Base-by-base conservation (phyloP, 2,888 invertebrate genomes). In the Acanthosepion lycidas region DNA sequence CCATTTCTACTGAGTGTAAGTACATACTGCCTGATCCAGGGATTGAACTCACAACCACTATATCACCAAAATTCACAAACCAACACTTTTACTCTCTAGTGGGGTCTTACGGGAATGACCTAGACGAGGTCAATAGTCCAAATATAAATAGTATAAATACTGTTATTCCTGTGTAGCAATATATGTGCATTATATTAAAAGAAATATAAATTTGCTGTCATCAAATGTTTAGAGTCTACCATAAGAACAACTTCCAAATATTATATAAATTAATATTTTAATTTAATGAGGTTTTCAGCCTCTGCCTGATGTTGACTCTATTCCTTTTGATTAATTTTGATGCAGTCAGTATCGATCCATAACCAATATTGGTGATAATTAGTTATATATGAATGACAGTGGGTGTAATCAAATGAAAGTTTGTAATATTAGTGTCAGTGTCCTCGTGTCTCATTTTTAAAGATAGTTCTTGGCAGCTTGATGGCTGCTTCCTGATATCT, bases 311-410 rank as follows among this genome's bases (percentile, higher is more conserved):
- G 78, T 18, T 78, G 78, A 78, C 33, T 78, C n/a, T 33, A 78
- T 78, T 78, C n/a, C 33, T n/a, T 78, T n/a, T 78, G n/a, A 78
- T 78, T 78, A 78, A 33, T 78, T 78, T 78, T 78, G 78, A 78
- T 78, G 78, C 78, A 78, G n/a, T 78, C n/a, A 78, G 28, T 78
- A 78, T 78, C 28, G 78, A 78, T 78, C 78, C n/a, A 78, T 78
- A 78, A 78, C 78, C 78, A 78, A 78, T 78, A 78, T 78, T 33
- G 9, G n/a, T 78, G 78, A n/a, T 78, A 78, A 78, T 78, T 78
- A 78, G 78, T 78, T 78, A 33, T 78, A 78, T 33, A 78, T 78
- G 78, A 78, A 78, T 78, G 78, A 78, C 78, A 78, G 8, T 33
- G 8, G 26, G 78, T n/a, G n/a, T 78, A 78, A 78, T 78, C 78